Evolutionary conservation across 1,140 invertebrate genomes (phyloP), one percentile per base, ranked within the genome.

Genomic region (Parasteatoda tepidariorum): DNA sequence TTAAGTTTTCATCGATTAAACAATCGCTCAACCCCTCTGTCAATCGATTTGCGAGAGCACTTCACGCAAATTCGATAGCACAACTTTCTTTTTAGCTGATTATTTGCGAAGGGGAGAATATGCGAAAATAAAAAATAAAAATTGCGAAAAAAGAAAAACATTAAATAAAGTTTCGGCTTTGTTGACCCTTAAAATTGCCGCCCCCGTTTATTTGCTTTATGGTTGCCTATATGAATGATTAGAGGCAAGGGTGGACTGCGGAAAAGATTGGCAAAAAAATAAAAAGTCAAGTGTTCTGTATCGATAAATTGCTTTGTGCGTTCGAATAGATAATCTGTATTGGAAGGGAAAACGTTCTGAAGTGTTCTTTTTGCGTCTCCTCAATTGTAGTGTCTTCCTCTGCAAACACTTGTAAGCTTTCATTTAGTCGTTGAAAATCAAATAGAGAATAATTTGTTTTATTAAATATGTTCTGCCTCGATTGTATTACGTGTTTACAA

Each of bases 1-100:
- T 79, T 79, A 79, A 79, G 38, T 61, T 70, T 71, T 33, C 34
- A 82, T 82, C 78, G 78, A 82, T 82, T 82, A 70, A 59, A 48
- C 66, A 59, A 38, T 82, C 66, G 31, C 22, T 18, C 64, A 13
- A 4, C 70, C 13, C 31, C 18, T 0, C 31, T 34, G 13, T 41
- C 38, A 67, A 62, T 59, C 57, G 71, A 61, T 75, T 48, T 48
- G 22, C 28, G 13, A 34, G 28, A 67, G 38, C 48, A 82, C 66
- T 71, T 33, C 24, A 68, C 24, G 74, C 38, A 64, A 24, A 48
- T 64, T 61, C 59, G 57, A 54, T 34, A 18, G 64, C 30, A 26
- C 38, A 48, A 28, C 38, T 68, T 79, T 48, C 38, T 18, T n/a
- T n/a, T n/a, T n/a, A n/a, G n/a, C 38, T 61, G 64, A 79, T 79